Percentiles rank a stretch among this genome's conserved stretches.
These are phyloP conservation scores for Synanthedon vespiformis DNA, from an alignment of 2,888 invertebrate species.

Conservation along the genomic window DNA sequence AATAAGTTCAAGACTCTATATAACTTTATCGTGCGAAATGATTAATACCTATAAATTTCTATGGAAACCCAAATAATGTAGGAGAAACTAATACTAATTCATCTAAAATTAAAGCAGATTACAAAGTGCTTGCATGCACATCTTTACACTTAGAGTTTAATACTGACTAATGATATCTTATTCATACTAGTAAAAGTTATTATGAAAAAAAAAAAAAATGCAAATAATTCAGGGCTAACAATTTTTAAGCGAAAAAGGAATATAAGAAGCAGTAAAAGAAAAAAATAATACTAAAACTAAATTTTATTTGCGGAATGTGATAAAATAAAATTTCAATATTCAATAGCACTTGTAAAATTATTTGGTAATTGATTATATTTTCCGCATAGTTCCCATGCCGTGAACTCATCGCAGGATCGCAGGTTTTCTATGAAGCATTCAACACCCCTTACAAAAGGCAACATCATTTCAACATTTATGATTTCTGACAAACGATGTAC, in stretches of 20 bases:
- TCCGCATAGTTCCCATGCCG: conserved; percentile 60
- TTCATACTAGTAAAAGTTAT: too few species aligned
- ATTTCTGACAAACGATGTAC: conserved; percentile 55
- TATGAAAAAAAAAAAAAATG: too few species aligned
- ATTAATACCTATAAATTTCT: too few species aligned
- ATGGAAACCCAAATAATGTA: too few species aligned
- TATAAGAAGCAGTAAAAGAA: conserved; percentile 8
- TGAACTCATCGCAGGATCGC: conserved; percentile 54
- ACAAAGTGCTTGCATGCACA: background rate
- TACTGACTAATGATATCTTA: too few species aligned
- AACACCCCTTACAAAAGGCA: conserved; percentile 56
- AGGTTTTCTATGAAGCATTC: conserved; percentile 55
- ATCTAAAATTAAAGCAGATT: background rate
- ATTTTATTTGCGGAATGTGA: conserved; percentile 38
- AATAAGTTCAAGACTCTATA: too few species aligned
- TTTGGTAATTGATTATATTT: conserved; percentile 55
- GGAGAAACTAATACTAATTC: too few species aligned
- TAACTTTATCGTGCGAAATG: too few species aligned
- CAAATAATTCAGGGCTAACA: too few species aligned
- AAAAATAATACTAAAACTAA: conserved; percentile 18
- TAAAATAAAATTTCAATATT: conserved; percentile 34
- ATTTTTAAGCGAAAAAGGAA: conserved; percentile 1
- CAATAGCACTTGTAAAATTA: conserved; percentile 58
- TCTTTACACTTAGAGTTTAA: too few species aligned
- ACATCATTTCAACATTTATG: conserved; percentile 53